These are phyloP conservation scores for Apogon hyalosoma DNA, from an alignment of 2,797 vertebrate genomes.

Conservation along the genomic window DNA sequence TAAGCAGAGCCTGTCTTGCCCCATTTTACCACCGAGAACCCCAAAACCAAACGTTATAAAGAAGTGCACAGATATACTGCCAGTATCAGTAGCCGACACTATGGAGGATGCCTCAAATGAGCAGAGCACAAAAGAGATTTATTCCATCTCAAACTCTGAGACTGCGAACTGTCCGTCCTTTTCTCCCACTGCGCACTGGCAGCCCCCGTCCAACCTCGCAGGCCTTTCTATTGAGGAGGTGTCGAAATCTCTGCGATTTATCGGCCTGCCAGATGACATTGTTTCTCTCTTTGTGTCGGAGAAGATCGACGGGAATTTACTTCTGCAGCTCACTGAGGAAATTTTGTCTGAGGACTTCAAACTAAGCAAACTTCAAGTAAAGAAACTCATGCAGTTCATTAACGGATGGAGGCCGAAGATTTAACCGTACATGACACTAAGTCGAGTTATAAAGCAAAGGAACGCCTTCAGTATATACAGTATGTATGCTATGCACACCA, in stretches of 20 bases:
- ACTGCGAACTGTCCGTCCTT: constrained; percentile 60
- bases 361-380: constrained; percentile 97
- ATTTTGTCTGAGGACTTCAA: constrained; percentile 97
- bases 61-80: constrained; percentile 71
- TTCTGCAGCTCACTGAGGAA: constrained; percentile 96
- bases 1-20: constrained; percentile 94
- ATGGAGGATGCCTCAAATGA: constrained; percentile 81
- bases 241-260: constrained; percentile 93
- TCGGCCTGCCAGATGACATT: constrained; percentile 93
- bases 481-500: constrained; percentile 75
- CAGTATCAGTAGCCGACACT: constrained; percentile 79
- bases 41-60: constrained; percentile 85
- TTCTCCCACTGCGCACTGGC: constrained; percentile 83
- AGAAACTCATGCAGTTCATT: constrained; percentile 98
- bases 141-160: constrained; percentile 83
- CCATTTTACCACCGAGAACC: constrained; percentile 92
- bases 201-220: constrained; percentile 90
- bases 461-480: constrained; percentile 65
- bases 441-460: constrained; percentile 22
- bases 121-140: constrained; percentile 78
- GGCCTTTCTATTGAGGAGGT: constrained; percentile 96
- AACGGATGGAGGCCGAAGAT: constrained; percentile 98
- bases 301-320: constrained; percentile 97
- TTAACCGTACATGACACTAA: constrained; percentile 66
- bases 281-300: constrained; percentile 91